A percentile compares a stretch with the other conserved stretches of the same genome.
Evolutionary conservation across 2,113 vertebrate species (phyloP).

Genomic region (Peromyscus polionotus): DNA sequence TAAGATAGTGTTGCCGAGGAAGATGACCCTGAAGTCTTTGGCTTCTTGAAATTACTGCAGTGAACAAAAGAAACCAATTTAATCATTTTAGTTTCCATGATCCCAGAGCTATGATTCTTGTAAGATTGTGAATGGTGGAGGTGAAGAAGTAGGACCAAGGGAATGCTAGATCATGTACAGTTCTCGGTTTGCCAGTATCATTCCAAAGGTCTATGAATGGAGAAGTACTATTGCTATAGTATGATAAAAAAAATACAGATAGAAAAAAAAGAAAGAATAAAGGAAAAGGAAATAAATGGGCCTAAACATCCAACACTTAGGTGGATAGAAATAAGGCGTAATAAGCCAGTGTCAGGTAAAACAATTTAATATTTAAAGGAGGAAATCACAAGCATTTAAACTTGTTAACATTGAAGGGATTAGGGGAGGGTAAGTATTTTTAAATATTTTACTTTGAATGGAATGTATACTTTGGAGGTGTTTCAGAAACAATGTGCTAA

Average conservation of each 20-base stretch:
- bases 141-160: neutral
- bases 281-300: neutral
- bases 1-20: neutral
- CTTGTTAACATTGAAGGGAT: neutral
- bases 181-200: accelerated
- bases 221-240: accelerated
- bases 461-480: neutral
- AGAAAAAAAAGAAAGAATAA: neutral
- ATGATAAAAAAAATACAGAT: neutral
- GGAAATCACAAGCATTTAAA: neutral
- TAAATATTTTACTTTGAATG: neutral
- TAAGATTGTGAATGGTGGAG: neutral
- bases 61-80: neutral
- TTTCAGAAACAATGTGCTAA: neutral
- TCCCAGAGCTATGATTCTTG: too few species aligned
- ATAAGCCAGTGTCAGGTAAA: neutral
- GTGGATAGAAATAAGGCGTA: neutral
- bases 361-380: neutral
- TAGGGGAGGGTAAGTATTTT: neutral
- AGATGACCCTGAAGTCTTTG: neutral
- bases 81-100: neutral
- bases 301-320: neutral
- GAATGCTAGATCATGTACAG: accelerated
- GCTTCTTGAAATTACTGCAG: neutral
- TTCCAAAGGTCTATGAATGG: too few species aligned